Evolutionary conservation across 2,797 vertebrate genomes (phyloP).

Genomic region (Pipistrellus nathusii): DNA sequence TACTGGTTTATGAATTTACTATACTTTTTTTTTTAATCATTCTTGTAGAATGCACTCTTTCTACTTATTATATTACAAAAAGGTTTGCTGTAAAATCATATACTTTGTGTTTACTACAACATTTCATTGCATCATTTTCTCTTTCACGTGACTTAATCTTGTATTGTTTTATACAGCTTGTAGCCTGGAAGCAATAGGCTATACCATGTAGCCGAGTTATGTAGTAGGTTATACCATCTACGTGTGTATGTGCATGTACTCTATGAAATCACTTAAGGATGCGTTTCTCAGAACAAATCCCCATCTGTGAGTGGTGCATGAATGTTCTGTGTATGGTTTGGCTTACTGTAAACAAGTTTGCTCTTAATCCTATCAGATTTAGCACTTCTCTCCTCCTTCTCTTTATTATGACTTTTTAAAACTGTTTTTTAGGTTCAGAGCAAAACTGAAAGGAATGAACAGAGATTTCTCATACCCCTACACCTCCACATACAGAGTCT

Average conservation of each 20-base stretch:
- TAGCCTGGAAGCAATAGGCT: not conserved
- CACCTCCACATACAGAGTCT: not conserved
- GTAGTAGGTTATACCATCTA: not conserved
- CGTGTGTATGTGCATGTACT: not conserved
- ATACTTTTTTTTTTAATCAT: not conserved
- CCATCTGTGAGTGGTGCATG: not conserved
- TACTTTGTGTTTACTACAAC: not conserved
- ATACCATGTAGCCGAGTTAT: not conserved
- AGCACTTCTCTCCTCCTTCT: not conserved
- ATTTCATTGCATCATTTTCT: not conserved
- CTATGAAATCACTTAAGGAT: not conserved
- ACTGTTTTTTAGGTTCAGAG: not conserved
- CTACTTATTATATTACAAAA: not conserved
- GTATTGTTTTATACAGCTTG: not conserved
- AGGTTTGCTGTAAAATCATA: not conserved
- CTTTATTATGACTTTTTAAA: not conserved
- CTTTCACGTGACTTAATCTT: not conserved
- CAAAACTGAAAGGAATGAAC: not conserved
- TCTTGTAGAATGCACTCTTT: not conserved
- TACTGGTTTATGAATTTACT: not conserved
- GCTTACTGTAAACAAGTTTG: conserved; percentile 11
- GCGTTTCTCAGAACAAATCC: not conserved
- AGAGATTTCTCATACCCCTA: not conserved
- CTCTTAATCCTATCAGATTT: conserved; percentile 30
- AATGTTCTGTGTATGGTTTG: not conserved